Evolutionary conservation across 2,113 vertebrate genomes (phyloP), one percentile per base, ranked within the genome.

Genomic region (Sialia sialis): DNA sequence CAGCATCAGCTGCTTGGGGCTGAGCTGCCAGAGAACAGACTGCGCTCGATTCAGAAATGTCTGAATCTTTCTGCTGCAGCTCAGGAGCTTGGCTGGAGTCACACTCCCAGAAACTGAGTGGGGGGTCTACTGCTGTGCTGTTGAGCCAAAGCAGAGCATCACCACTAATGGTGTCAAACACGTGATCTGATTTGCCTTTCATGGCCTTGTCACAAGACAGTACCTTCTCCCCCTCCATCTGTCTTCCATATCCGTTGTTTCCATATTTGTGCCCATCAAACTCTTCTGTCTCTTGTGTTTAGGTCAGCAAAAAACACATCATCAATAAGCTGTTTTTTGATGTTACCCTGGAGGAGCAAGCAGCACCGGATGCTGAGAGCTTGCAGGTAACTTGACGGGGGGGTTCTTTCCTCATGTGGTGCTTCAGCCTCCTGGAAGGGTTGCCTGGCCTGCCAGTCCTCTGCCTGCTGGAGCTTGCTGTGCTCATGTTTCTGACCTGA

Each of bases 241-340:
- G 21, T 69, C 32, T 77, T 63, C 48, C 18, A 0, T 87, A 49
- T 51, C 34, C 0, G 3, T 74, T 29, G 43, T 83, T 80, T 84
- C 83, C 14, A 3, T 70, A 60, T 34, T 49, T 29, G 32, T 77
- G 34, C 18, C 19, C 17, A 11, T 77, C 51, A 51, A 26, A 43
- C 43, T 95, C 69, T 81, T 46, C 51, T 80, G 39, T 96, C 90
- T 95, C 62, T 64, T n/a, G 22, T 43, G 49, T 94, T 54, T 75
- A 99, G 99, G 99, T 99, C 90, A 98, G 98, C 97, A 98, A 97
- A 87, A 98, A 96, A 85, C 98, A 99, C 93, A 99, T 99, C 58
- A 99, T 99, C 97, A 98, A 58, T 85, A 99, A 99, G 88, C 98
- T 99, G 69, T 99, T 98, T 96, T 99, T 99, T 96, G 98, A 99